Evolutionary conservation across 2,888 invertebrate genomes (phyloP).

Genomic region (Steinernema scapterisci): DNA sequence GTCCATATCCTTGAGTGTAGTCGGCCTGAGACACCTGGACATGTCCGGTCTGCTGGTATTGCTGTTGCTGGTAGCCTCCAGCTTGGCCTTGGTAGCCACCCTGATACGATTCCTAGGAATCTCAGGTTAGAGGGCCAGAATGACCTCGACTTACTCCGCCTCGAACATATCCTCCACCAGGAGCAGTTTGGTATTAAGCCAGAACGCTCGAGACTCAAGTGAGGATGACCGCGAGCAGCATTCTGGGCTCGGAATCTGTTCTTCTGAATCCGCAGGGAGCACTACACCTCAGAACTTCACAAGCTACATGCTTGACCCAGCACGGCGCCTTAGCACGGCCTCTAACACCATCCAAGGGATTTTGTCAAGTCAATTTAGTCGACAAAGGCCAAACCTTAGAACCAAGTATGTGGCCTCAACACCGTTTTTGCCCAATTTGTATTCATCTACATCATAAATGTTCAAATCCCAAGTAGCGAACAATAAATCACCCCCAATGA

Average conservation of each 20-base stretch:
- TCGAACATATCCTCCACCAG: slow-evolving; percentile 14
- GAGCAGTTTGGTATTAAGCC: slow-evolving; percentile 16
- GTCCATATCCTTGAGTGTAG: background rate
- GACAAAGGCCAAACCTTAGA: too few relatives aligned
- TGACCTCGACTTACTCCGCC: background rate
- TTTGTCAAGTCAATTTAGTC: too few relatives aligned
- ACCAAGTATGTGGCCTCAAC: too few relatives aligned
- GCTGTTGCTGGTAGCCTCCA: background rate
- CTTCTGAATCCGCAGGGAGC: background rate
- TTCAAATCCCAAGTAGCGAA: too few relatives aligned
- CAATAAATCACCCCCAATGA: too few relatives aligned
- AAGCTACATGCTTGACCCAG: too few relatives aligned
- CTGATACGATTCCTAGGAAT: slow-evolving; percentile 9
- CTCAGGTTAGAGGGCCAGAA: too few relatives aligned
- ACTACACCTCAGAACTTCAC: background rate
- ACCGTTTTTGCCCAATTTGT: too few relatives aligned
- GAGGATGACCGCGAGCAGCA: slow-evolving; percentile 9
- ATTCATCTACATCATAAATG: too few relatives aligned
- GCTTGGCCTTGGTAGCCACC: slow-evolving; percentile 2
- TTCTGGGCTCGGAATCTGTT: background rate
- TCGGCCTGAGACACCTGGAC: slow-evolving; percentile 1
- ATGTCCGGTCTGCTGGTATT: background rate
- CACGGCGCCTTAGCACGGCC: too few relatives aligned
- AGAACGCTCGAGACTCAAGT: slow-evolving; percentile 23
- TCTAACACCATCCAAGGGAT: too few relatives aligned